Evolutionary conservation across 2,888 invertebrate species (phyloP).

Genomic region (Idaea aversata): DNA sequence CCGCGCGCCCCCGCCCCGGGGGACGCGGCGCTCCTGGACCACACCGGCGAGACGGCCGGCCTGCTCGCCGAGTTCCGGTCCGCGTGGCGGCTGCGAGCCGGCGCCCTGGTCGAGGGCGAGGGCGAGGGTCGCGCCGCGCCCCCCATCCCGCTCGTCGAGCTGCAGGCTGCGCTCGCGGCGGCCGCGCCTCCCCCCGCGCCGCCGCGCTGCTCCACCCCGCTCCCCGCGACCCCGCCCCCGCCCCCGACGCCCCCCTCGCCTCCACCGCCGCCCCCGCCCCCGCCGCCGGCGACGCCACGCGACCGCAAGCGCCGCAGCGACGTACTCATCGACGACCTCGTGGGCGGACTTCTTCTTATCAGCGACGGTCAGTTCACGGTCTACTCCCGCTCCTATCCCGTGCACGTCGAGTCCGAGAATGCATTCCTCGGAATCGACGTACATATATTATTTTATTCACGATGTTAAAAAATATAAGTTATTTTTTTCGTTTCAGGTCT

Average conservation of each 20-base stretch:
- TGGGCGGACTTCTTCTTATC: conserved; percentile 29
- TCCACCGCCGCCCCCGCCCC: conserved; percentile 18
- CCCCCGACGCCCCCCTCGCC: conserved; percentile 11
- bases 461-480: too few species aligned
- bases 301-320: conserved; percentile 45
- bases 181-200: conserved; percentile 40
- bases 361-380: conserved; percentile 35
- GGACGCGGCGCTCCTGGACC: conserved; percentile 56
- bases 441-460: too few species aligned
- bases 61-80: conserved; percentile 63
- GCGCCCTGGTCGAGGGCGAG: conserved; percentile 41
- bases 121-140: conserved; percentile 16
- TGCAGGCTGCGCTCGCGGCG: conserved; percentile 58
- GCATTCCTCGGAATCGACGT: too few species aligned
- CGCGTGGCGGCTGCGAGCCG: conserved; percentile 45
- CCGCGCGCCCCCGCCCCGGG: conserved; percentile 49
- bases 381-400: neutral
- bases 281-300: conserved; percentile 16
- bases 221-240: conserved; percentile 14
- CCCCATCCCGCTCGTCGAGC: conserved; percentile 52
- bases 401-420: too few species aligned
- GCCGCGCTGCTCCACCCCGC: conserved; percentile 17
- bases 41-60: conserved; percentile 57
- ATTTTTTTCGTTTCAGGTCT: too few species aligned
- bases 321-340: conserved; percentile 28